phyloP scores from a whole-genome alignment of 2,113 vertebrate genomes.

The Origma solitaria region DNA sequence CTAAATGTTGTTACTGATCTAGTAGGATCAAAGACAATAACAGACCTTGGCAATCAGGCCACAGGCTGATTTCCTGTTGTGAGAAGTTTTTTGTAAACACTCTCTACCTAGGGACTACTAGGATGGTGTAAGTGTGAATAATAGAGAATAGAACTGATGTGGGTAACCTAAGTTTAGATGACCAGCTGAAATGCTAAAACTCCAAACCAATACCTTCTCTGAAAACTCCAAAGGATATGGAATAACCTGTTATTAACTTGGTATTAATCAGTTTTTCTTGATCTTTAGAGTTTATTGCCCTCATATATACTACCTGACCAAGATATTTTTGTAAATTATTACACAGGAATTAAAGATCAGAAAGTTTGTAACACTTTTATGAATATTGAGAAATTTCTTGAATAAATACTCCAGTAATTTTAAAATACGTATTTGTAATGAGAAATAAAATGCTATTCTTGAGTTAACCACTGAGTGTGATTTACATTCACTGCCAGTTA shows the following conservation, averaged over 20 bases:
- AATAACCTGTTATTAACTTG: not conserved
- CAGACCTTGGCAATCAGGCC: not conserved
- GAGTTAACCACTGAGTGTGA: not conserved
- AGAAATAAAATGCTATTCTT: not conserved
- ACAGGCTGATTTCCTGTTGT: not conserved
- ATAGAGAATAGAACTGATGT: not conserved
- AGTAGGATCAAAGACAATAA: not conserved
- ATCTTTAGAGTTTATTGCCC: not conserved
- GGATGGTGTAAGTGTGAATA: not conserved
- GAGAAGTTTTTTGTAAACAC: not conserved
- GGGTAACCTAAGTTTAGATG: not conserved
- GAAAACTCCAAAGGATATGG: not conserved
- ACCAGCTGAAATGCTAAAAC: not conserved
- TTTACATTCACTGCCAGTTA: not conserved
- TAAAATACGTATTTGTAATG: not conserved
- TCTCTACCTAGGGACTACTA: not conserved
- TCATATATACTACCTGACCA: not conserved
- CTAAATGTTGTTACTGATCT: not conserved
- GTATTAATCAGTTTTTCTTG: not conserved
- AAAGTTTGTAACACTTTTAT: not conserved
- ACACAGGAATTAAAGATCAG: not conserved
- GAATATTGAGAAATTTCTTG: not conserved
- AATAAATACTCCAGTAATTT: not conserved
- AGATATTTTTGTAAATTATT: not conserved
- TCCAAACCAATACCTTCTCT: not conserved